Evolutionary conservation across 2,113 vertebrate genomes (phyloP).

Genomic region (Scomber colias): DNA sequence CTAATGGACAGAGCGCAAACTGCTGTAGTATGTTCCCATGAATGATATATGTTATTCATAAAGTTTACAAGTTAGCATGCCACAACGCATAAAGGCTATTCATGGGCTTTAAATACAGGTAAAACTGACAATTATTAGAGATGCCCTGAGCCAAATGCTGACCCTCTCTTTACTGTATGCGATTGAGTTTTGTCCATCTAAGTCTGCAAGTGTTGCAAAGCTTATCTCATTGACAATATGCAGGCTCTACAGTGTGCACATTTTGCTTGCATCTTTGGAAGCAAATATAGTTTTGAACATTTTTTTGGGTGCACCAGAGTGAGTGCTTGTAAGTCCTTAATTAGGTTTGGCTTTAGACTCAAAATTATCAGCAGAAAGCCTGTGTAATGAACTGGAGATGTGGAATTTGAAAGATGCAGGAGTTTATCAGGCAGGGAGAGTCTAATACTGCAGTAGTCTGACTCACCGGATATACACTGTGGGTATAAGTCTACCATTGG

Average conservation of each 20-base stretch:
- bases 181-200: too few relatives aligned
- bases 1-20: constrained; percentile 5
- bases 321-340: too few relatives aligned
- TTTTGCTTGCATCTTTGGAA: neutral
- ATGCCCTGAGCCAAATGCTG: too few relatives aligned
- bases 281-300: too few relatives aligned
- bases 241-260: too few relatives aligned
- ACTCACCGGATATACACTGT: too few relatives aligned
- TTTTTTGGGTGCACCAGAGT: too few relatives aligned
- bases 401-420: neutral
- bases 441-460: neutral
- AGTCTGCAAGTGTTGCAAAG: too few relatives aligned
- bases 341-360: neutral
- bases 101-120: neutral
- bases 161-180: too few relatives aligned
- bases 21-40: neutral
- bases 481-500: too few relatives aligned
- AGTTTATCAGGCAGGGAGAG: neutral
- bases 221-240: too few relatives aligned
- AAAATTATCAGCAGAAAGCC: neutral
- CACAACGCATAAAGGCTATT: neutral
- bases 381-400: neutral
- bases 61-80: neutral
- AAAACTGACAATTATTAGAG: neutral
- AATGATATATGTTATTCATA: constrained; percentile 21